Conservation (phyloP, 2,888 invertebrate species). For the Tachina grossa region DNA sequence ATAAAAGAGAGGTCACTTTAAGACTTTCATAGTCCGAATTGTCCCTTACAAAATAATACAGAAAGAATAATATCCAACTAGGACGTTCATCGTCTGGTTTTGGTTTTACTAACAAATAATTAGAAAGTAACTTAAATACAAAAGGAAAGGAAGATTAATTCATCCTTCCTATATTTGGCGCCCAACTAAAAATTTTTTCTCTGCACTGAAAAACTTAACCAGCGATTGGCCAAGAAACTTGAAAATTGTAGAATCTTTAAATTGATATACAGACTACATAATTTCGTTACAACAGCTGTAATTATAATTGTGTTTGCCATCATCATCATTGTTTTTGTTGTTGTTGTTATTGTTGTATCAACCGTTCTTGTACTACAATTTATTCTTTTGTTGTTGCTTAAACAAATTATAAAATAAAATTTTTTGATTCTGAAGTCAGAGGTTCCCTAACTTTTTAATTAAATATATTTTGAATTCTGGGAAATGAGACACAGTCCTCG, state of each 20-base stretch:
- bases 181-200: slow-evolving; percentile 22
- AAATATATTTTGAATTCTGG: not conserved
- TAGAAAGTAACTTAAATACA: not conserved
- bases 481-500: too few relatives aligned
- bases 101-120: too few relatives aligned
- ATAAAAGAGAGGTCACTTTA: too few relatives aligned
- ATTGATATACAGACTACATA: too few relatives aligned
- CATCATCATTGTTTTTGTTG: not conserved
- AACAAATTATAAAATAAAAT: not conserved
- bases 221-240: not conserved
- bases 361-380: not conserved
- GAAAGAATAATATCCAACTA: too few relatives aligned
- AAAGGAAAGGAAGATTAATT: not conserved
- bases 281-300: too few relatives aligned
- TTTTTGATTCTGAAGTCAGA: not conserved
- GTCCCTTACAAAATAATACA: too few relatives aligned
- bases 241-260: not conserved
- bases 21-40: too few relatives aligned
- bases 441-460: not conserved
- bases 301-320: too few relatives aligned
- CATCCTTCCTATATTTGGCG: slow-evolving; percentile 29
- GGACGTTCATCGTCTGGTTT: too few relatives aligned
- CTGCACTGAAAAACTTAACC: too few relatives aligned
- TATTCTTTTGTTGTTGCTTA: not conserved
- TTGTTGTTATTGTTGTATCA: not conserved